Evolutionary conservation across 2,888 invertebrate species (phyloP).

Genomic region (Camponotus fellah): DNA sequence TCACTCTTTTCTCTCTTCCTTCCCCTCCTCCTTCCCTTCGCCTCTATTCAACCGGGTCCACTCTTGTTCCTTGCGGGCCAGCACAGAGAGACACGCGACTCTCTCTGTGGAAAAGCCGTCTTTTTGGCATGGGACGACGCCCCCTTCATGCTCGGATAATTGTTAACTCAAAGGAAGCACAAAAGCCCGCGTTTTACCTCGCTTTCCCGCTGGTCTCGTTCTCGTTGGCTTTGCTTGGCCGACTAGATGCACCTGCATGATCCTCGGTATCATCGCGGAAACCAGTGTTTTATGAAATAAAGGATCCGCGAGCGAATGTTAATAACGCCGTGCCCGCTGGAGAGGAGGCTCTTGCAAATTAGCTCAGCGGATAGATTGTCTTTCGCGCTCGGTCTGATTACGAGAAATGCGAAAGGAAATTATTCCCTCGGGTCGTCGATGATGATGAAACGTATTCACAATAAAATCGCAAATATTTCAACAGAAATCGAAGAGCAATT

Average conservation of each 20-base stretch:
- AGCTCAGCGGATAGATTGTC: slow-evolving; percentile 24
- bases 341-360: slow-evolving; percentile 46
- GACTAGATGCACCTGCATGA: slow-evolving; percentile 49
- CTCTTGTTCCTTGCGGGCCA: slow-evolving; percentile 38
- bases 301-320: slow-evolving; percentile 50
- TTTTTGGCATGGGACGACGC: slow-evolving; percentile 58
- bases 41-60: slow-evolving; percentile 60
- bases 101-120: slow-evolving; percentile 51
- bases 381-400: slow-evolving; percentile 12
- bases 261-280: slow-evolving; percentile 39
- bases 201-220: slow-evolving; percentile 9
- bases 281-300: slow-evolving; percentile 45
- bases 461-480: background rate
- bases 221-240: slow-evolving; percentile 18
- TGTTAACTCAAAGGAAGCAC: slow-evolving; percentile 68
- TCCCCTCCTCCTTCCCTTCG: slow-evolving; percentile 14
- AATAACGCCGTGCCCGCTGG: slow-evolving; percentile 52
- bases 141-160: slow-evolving; percentile 67
- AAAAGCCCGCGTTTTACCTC: slow-evolving; percentile 56
- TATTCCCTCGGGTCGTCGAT: background rate
- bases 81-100: slow-evolving; percentile 58
- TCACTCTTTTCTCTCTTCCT: slow-evolving; percentile 10
- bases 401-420: slow-evolving; percentile 1
- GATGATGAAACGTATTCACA: background rate
- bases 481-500: background rate